These are phyloP conservation scores for Percina caprodes DNA, from an alignment of 2,113 vertebrate genomes.

Conservation along the genomic window DNA sequence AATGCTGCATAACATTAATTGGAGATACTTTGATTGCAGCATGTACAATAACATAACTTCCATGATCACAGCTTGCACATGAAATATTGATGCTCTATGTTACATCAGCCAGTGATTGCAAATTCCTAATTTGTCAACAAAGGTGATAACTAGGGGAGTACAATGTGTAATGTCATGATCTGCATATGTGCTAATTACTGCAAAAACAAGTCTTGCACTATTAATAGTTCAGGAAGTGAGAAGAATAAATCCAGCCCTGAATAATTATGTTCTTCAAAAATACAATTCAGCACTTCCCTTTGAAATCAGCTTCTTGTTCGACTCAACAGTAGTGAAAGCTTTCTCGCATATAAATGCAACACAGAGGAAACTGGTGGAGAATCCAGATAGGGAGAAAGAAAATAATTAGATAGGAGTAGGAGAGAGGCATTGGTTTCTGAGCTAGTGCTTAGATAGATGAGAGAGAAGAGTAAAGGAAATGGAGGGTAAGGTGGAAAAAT, in stretches of 20 bases:
- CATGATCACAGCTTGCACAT: conserved; percentile 46
- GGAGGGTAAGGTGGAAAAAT: conserved; percentile 31
- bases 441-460: conserved; percentile 1
- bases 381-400: conserved; percentile 33
- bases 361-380: conserved; percentile 32
- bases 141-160: conserved; percentile 12
- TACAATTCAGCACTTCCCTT: conserved; percentile 48
- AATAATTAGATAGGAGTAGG: conserved; percentile 55
- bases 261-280: conserved; percentile 46
- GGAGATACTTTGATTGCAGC: conserved; percentile 35
- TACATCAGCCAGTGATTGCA: conserved; percentile 15
- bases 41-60: conserved; percentile 19
- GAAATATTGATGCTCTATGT: conserved; percentile 44
- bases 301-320: conserved; percentile 51
- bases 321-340: conserved; percentile 1
- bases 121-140: conserved; percentile 45
- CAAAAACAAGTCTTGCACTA: conserved; percentile 18
- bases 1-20: conserved; percentile 30
- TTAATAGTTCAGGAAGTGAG: conserved; percentile 31
- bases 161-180: background rate
- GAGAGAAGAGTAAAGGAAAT: conserved; percentile 58
- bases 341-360: conserved; percentile 15
- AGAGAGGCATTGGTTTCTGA: conserved; percentile 32
- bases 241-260: conserved; percentile 25
- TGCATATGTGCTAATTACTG: conserved; percentile 18